Percentiles rank a stretch among this genome's conserved stretches.
phyloP scores from a whole-genome alignment of 2,797 vertebrate genomes.

The Leptatherina wallacei region DNA sequence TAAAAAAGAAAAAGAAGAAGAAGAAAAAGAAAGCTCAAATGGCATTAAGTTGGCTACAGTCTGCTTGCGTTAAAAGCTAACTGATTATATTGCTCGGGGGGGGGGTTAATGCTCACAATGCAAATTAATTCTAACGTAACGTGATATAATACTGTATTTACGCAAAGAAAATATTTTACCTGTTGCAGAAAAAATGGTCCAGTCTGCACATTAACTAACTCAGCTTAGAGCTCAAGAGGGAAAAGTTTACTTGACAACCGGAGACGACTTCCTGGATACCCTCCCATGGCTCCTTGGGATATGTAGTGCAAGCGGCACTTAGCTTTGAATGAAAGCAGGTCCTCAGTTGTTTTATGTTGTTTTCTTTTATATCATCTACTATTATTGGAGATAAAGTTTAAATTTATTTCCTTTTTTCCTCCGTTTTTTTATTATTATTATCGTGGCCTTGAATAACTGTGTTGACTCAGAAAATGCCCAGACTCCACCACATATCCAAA shows the following conservation, averaged over 20 bases:
- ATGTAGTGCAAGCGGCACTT: constrained; percentile 64
- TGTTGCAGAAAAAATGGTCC: neutral
- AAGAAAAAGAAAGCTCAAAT: neutral
- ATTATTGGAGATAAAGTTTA: no score
- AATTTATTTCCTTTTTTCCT: no score
- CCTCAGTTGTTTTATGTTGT: neutral
- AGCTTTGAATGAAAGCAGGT: neutral
- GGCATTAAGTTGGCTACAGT: neutral
- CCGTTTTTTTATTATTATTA: no score
- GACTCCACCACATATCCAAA: no score
- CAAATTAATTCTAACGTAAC: neutral
- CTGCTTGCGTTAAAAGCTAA: neutral
- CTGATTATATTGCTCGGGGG: neutral
- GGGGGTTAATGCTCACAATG: no score
- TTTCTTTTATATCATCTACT: no score
- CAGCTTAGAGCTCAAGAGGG: constrained; percentile 6
- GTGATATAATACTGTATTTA: neutral
- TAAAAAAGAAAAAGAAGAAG: no score
- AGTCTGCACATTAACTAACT: constrained; percentile 20
- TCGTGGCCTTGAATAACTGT: no score
- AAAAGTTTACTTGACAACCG: constrained; percentile 84
- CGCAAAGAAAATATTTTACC: constrained; percentile 13
- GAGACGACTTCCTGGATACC: constrained; percentile 83
- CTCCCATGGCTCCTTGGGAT: constrained; percentile 65
- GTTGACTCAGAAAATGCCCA: no score